A percentile compares a stretch with the other conserved stretches of the same genome.
phyloP scores from a whole-genome alignment of 2,888 invertebrate species.

The Liposcelis brunnea region DNA sequence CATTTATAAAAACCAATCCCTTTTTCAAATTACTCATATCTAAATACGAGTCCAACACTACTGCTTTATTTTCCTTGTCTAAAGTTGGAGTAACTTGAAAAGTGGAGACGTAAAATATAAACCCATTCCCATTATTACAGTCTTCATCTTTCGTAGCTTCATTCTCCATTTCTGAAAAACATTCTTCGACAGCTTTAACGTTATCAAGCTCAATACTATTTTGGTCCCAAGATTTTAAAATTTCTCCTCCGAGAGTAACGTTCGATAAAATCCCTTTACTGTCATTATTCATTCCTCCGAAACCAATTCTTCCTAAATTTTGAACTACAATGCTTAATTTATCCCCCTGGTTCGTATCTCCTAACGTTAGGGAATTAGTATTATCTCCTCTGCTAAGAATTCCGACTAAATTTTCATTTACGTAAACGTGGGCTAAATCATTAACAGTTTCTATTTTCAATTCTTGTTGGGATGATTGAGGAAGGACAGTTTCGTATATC shows the following conservation, averaged over 20 bases:
- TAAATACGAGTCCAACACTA: slow-evolving; percentile 3
- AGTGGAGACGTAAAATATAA: neutral
- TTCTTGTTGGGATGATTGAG: slow-evolving; percentile 21
- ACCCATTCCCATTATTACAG: neutral
- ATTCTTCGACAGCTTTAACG: slow-evolving; percentile 14
- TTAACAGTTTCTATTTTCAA: slow-evolving; percentile 25
- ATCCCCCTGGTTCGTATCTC: slow-evolving; percentile 8
- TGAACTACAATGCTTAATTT: slow-evolving; percentile 14
- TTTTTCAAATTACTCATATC: slow-evolving; percentile 13
- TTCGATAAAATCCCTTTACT: slow-evolving; percentile 36
- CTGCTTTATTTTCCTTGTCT: too few relatives aligned
- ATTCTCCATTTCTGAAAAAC: neutral
- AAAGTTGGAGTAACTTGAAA: neutral
- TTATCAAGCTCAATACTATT: slow-evolving; percentile 33
- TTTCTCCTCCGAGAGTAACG: slow-evolving; percentile 32
- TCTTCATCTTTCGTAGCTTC: neutral
- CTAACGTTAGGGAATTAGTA: neutral
- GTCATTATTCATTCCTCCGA: slow-evolving; percentile 30
- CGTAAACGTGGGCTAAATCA: slow-evolving; percentile 51
- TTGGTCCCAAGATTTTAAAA: slow-evolving; percentile 44
- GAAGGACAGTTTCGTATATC: slow-evolving; percentile 39
- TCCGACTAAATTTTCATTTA: slow-evolving; percentile 29
- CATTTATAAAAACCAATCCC: slow-evolving; percentile 21
- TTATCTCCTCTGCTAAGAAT: neutral
- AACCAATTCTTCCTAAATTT: slow-evolving; percentile 71